A percentile compares a stretch with the other conserved stretches of the same genome.
Conservation (phyloP, 2,797 vertebrate genomes). For the Anniella stebbinsi region DNA sequence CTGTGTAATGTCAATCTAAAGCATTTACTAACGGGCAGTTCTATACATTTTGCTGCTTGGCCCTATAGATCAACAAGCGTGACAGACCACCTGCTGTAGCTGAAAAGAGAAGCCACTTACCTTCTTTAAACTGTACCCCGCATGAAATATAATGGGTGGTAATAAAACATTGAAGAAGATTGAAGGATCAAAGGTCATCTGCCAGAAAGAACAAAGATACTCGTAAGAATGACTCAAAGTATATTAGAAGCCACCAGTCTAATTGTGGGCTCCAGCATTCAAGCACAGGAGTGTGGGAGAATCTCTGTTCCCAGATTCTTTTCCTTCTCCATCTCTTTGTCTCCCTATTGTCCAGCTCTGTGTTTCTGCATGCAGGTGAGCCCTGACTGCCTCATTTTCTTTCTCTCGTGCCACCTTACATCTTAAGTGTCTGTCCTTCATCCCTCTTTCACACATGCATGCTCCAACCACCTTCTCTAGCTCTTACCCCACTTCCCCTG, state of each 20-base stretch:
- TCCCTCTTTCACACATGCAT: no score
- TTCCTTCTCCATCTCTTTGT: neutral
- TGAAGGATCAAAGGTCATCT: conserved; percentile 89
- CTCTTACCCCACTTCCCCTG: neutral
- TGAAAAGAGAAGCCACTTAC: conserved; percentile 69
- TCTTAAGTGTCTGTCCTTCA: neutral
- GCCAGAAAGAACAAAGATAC: conserved; percentile 72
- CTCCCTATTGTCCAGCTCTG: neutral
- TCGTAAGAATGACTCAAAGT: conserved; percentile 34
- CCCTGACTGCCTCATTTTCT: neutral
- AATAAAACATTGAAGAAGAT: conserved; percentile 90
- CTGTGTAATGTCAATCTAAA: neutral
- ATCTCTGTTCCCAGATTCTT: neutral
- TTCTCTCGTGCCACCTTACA: neutral
- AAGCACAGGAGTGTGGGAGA: neutral
- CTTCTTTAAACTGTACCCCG: conserved; percentile 90
- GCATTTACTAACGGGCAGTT: neutral
- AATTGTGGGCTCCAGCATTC: no score
- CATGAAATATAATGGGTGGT: conserved; percentile 88
- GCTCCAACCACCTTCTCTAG: neutral
- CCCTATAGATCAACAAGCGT: neutral
- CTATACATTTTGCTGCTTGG: neutral
- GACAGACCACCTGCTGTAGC: neutral
- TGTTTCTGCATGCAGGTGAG: neutral
- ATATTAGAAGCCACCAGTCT: neutral